Evolutionary conservation across 2,888 invertebrate species (phyloP), one percentile per base, ranked within the genome.

Genomic region (Agonum fuliginosum): DNA sequence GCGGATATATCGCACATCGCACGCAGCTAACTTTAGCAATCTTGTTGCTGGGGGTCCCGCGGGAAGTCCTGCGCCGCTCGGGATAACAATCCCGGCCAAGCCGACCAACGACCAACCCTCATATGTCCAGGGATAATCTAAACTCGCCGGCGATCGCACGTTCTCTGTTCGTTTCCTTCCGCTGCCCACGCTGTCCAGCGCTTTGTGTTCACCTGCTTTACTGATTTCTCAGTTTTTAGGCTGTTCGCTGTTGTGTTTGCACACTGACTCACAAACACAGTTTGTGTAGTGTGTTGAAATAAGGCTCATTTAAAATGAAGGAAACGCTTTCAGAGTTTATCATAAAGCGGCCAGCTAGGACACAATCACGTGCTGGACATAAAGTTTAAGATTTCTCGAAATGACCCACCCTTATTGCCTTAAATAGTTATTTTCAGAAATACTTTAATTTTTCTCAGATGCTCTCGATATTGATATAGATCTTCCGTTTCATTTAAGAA

Each of bases 121-220:
- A 81, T 83, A 83, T 83, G 83, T 83, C 83, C 82, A 78, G 81
- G 83, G 82, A 83, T 83, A 83, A 83, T 83, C 82, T 82, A 80
- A 80, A 82, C 69, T 69, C 69, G 37, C 8, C 14, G 43, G 80
- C 83, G 82, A 81, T 80, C 78, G 71, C 80, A 79, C 80, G 79
- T 80, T 58, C 79, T 79, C 77, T 75, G 78, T 73, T 78, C 80
- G 80, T 80, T 80, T 79, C 80, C 79, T 62, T 62, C 58, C 58
- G 46, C 1, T 17, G 78, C 78, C 77, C 79, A 79, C 78, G 75
- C 78, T 74, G 76, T 62, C 22, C 70, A 67, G 78, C 41, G 76
- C 69, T 71, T 69, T 78, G 12, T 12, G 17, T 46, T 46, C 17
- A 46, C 46, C 46, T 46, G 14, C 3, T 46, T 46, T 14, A 46